These are phyloP conservation scores for Nyctereutes procyonoides DNA, from an alignment of 2,113 vertebrate genomes.

Conservation along the genomic window DNA sequence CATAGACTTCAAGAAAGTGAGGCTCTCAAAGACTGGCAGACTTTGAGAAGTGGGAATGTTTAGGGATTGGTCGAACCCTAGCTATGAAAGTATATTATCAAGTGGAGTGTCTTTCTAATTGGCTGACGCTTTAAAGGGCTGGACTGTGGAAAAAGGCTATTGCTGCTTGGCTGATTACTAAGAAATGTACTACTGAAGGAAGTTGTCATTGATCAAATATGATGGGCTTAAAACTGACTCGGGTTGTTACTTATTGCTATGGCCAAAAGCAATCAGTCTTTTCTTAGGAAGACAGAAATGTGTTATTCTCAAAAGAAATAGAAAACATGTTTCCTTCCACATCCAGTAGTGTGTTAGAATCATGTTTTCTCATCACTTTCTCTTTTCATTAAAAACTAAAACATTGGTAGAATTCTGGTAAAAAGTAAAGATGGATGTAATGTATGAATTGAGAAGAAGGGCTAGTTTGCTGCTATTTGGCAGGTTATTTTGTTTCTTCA, in stretches of 20 bases:
- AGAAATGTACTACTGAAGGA: not conserved
- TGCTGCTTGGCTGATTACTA: not conserved
- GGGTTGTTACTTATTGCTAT: not conserved
- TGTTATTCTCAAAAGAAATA: not conserved
- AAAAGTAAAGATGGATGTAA: not conserved
- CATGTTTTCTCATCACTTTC: not conserved
- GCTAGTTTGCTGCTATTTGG: not conserved
- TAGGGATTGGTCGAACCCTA: not conserved
- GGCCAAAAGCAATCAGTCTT: not conserved
- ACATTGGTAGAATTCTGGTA: not conserved
- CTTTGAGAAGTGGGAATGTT: not conserved
- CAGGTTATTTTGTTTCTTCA: not conserved
- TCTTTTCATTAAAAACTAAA: not conserved
- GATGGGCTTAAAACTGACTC: not conserved
- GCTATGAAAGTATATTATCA: not conserved
- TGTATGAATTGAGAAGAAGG: not conserved
- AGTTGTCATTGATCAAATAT: conserved; percentile 42
- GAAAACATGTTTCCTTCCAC: not conserved
- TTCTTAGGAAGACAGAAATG: not conserved
- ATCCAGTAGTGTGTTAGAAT: not conserved
- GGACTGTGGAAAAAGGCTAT: not conserved
- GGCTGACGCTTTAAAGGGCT: not conserved
- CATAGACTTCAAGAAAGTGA: not conserved
- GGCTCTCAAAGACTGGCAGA: not conserved
- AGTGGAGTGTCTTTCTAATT: not conserved